phyloP scores from a whole-genome alignment of 2,113 vertebrate genomes.

The Poicephalus meyeri region DNA sequence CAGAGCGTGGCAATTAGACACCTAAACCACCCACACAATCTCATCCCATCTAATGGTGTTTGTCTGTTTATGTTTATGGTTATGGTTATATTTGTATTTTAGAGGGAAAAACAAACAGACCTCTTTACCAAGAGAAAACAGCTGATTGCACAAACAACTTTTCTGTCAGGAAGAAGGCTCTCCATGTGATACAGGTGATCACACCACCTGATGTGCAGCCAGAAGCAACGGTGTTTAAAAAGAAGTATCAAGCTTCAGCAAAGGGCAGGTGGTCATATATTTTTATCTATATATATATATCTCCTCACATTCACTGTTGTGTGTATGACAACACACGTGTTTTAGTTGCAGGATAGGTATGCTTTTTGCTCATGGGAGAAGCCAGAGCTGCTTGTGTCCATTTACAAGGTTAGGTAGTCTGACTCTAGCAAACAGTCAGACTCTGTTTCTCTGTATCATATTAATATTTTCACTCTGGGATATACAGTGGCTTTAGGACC shows the following conservation, averaged over 20 bases:
- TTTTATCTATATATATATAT: not conserved
- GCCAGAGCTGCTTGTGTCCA: not conserved
- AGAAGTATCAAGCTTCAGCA: not conserved
- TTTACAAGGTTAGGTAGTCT: not conserved
- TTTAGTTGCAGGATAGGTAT: not conserved
- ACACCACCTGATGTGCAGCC: not conserved
- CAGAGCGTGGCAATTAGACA: not conserved
- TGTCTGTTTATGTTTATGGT: not conserved
- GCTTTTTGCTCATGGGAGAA: not conserved
- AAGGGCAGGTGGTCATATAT: not conserved
- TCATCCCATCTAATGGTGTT: not conserved
- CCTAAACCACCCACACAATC: not conserved
- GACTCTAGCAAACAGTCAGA: not conserved
- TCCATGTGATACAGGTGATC: not conserved
- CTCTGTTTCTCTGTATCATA: not conserved
- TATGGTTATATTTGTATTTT: not conserved
- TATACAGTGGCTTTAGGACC: not conserved
- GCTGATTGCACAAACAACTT: not conserved
- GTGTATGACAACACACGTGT: rapidly evolving
- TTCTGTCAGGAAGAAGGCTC: not conserved
- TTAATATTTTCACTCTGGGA: not conserved
- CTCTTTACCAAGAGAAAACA: not conserved
- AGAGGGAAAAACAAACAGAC: not conserved
- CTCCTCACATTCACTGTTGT: not conserved
- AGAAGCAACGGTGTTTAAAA: not conserved